Evolutionary conservation across 2,113 vertebrate genomes (phyloP).

Genomic region (Quiscalus mexicanus): DNA sequence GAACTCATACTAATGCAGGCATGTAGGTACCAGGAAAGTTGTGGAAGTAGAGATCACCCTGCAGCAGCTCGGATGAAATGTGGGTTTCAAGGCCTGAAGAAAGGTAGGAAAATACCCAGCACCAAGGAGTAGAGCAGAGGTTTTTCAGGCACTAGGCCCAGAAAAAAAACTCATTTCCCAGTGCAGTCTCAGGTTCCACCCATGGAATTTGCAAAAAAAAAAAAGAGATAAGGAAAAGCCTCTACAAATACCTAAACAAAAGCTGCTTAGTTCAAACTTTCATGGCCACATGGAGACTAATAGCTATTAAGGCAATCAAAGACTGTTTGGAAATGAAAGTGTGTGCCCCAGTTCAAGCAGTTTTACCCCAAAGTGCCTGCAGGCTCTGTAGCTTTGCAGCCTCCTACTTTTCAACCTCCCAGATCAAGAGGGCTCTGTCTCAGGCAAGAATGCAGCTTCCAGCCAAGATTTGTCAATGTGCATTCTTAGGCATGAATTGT

Average conservation of each 20-base stretch:
- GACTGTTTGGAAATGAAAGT: background rate
- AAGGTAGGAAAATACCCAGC: background rate
- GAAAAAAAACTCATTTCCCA: fast-evolving
- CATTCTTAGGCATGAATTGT: background rate
- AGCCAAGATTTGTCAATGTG: background rate
- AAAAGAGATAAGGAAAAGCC: background rate
- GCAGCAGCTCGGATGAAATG: too few relatives aligned
- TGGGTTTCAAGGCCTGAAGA: too few relatives aligned
- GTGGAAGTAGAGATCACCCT: too few relatives aligned
- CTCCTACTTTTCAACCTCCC: background rate
- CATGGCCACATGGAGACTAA: background rate
- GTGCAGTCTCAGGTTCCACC: background rate
- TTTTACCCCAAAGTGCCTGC: background rate
- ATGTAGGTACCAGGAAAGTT: too few relatives aligned
- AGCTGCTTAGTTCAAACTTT: background rate
- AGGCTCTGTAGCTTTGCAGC: background rate
- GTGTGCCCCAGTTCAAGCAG: background rate
- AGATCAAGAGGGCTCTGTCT: background rate
- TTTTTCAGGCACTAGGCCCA: background rate
- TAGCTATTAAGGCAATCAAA: background rate
- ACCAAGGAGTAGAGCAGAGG: background rate
- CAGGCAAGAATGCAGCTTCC: background rate
- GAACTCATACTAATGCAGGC: too few relatives aligned
- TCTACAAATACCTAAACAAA: background rate
- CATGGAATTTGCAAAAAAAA: background rate